Base-by-base conservation (phyloP, 2,888 invertebrate genomes). In the Cryptophagus acutangulus region DNA sequence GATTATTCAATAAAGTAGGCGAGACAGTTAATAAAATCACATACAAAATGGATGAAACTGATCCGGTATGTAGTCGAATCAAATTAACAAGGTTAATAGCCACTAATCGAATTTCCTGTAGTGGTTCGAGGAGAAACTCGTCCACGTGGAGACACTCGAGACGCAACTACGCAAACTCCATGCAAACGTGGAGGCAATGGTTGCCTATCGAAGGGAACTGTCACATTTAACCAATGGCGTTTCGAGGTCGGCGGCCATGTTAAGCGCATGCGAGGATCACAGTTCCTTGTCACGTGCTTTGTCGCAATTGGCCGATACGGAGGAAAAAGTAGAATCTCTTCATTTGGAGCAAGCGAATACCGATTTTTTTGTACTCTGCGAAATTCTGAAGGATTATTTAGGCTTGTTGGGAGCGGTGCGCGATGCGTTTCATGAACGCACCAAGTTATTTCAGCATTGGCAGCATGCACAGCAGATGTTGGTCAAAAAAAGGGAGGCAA, bases 81-180 rank as follows among this genome's bases (percentile, higher is more conserved):
- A 3, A 26, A 4, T 26, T 8, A 26, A 26, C 20, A 20, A 20
- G 5, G 5, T 6, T 3, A 26, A 26, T 20, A 20, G n/a, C 10
- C 12, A 26, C n/a, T n/a, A 26, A 26, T 6, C 9, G 3, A 8
- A 6, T 34, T 35, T 36, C 48, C 71, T 72, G 14, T 59, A 95
- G 91, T 99, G 99, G 99, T 99, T 99, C 73, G 96, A 97, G 67
- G 96, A 99, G 67, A 93, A 93, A 61, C 82, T 87, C 16, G 78
- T 82, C 3, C 92, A 94, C 67, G 81, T 97, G 28, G 96, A 97
- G 62, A 85, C 84, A 24, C 73, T 97, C 15, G 96, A 99, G 66
- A 75, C 78, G 12, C 91, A 94, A 62, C 74, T 97, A 40, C 80
- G 90, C 30, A 89, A 92, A 53, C 73, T 96, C 36, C 88, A 88